Base-by-base conservation (phyloP, 2,113 vertebrate species). In the Pandion haliaetus region DNA sequence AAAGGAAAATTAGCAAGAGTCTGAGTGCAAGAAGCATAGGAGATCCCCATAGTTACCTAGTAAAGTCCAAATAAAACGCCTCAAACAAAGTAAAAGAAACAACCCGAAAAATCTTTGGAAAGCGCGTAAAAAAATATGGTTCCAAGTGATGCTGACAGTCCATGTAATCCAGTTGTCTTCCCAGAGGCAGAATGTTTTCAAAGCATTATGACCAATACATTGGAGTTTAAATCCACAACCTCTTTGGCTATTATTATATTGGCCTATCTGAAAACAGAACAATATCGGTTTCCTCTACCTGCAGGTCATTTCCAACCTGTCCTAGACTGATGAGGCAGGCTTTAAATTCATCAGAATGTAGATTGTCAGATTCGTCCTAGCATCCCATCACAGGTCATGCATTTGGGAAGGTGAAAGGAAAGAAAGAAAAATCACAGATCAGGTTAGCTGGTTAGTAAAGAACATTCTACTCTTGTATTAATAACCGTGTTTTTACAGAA, bases 271-370 rank as follows among this genome's bases (percentile, higher is more conserved):
- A 59, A 96, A 93, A 59, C 29, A 83, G 38, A 95, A 83, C 66
- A 38, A 11, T 62, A 67, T n/a, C 52, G 65, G 31, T 83, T 95
- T 96, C 65, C 67, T 95, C 96, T 98, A 97, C 97, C 98, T 97
- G 95, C 86, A 95, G 71, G 50, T 97, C 91, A 96, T 97, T 97
- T 92, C 97, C 97, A 97, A 97, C 96, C 94, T 97, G 94, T 88
- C 96, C 98, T 93, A 98, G 96, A 96, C 97, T 98, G 97, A 98
- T 97, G 95, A 98, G 97, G 88, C 98, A 98, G 95, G 97, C 97
- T 96, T 97, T 98, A 97, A 98, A 97, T 93, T 97, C 97, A 69
- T 97, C 97, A 93, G 86, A 94, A 32, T 93, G 96, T 6, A 98
- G 97, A 88, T 93, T 97, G 81, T 86, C 94, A 94, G 91, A 95